These are phyloP conservation scores for Phrynosoma platyrhinos DNA, from an alignment of 2,113 vertebrate genomes.

Conservation along the genomic window DNA sequence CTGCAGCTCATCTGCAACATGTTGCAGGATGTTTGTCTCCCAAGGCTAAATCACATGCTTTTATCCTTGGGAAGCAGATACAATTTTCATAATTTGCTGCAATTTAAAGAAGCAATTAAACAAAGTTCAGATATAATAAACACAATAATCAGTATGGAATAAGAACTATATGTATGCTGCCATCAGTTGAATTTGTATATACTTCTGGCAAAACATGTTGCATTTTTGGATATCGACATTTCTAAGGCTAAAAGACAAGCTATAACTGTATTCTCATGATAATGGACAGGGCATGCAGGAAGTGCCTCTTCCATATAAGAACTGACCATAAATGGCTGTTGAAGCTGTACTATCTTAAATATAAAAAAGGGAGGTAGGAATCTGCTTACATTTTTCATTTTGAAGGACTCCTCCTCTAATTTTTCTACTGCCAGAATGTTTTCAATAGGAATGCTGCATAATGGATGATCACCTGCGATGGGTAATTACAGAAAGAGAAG, in stretches of 20 bases:
- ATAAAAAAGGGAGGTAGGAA: constrained; percentile 41
- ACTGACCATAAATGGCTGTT: constrained; percentile 22
- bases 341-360: constrained; percentile 1
- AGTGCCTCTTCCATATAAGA: constrained; percentile 18
- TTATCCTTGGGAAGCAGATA: neutral
- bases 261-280: constrained; percentile 59
- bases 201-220: constrained; percentile 64
- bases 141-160: constrained; percentile 33
- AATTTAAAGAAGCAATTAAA: constrained; percentile 28
- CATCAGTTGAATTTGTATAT: constrained; percentile 48
- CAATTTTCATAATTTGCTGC: neutral
- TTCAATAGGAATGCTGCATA: constrained; percentile 97
- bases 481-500: constrained; percentile 31
- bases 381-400: constrained; percentile 97
- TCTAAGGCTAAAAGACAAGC: constrained; percentile 64
- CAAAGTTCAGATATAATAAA: constrained; percentile 44
- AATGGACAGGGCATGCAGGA: constrained; percentile 39
- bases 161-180: constrained; percentile 52
- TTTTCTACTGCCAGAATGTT: constrained; percentile 97
- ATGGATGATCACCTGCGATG: constrained; percentile 88
- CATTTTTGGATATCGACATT: constrained; percentile 66
- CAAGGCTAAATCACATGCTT: neutral
- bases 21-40: neutral
- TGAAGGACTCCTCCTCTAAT: constrained; percentile 97
- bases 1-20: neutral